phyloP scores from a whole-genome alignment of 92 coral and sea anemone species.

The Porites divaricata region DNA sequence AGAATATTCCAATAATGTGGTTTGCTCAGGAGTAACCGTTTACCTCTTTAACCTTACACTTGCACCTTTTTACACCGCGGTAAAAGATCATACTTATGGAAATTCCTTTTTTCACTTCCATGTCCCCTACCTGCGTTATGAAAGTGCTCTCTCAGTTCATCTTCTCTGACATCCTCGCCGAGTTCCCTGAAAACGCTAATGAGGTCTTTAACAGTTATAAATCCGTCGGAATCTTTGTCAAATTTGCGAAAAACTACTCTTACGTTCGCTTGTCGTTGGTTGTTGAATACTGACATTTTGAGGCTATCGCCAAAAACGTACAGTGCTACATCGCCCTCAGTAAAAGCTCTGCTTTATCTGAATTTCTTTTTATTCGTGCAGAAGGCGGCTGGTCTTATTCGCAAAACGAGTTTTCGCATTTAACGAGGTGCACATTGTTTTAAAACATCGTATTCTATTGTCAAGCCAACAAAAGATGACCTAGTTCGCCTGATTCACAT shows the following conservation, averaged over 20 bases:
- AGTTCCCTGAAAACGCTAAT: slow-evolving; percentile 41
- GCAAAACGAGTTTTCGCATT: slow-evolving; percentile 5
- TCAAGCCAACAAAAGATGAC: not conserved
- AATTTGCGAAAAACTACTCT: slow-evolving; percentile 46
- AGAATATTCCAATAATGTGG: not conserved
- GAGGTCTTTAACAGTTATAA: slow-evolving; percentile 41
- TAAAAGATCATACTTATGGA: not conserved
- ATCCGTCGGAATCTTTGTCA: slow-evolving; percentile 61
- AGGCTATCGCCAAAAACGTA: not conserved
- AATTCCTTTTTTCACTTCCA: not conserved
- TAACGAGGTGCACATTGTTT: slow-evolving; percentile 19
- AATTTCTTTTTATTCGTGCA: not conserved
- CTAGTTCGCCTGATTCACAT: not conserved
- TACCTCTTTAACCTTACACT: too few species aligned
- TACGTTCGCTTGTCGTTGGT: slow-evolving; percentile 32
- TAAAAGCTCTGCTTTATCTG: not conserved
- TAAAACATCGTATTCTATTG: slow-evolving; percentile 18
- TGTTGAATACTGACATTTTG: slow-evolving; percentile 14
- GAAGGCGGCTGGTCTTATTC: not conserved
- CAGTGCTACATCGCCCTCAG: not conserved
- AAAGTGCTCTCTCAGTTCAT: slow-evolving; percentile 53
- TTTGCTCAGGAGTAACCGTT: not conserved
- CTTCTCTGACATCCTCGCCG: slow-evolving; percentile 66
- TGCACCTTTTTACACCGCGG: not conserved
- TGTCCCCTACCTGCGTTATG: slow-evolving; percentile 58